Percentiles rank a stretch among this genome's conserved stretches.
These are phyloP conservation scores for Bucorvus abyssinicus DNA, from an alignment of 2,797 vertebrate genomes.

Conservation along the genomic window DNA sequence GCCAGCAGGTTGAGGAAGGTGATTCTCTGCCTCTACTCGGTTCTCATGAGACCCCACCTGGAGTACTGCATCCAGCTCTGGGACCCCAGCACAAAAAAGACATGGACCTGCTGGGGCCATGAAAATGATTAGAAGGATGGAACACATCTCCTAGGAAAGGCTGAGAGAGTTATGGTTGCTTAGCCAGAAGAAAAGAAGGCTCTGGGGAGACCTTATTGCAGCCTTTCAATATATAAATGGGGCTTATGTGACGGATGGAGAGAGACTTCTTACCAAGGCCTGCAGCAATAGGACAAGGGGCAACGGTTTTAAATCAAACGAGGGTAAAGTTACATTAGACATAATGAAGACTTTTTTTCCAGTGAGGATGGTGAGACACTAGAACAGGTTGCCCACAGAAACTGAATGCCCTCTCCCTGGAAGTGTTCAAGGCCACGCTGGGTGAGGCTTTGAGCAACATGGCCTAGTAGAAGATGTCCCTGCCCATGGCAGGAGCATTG, in stretches of 20 bases:
- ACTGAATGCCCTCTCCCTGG: background rate
- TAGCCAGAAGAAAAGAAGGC: background rate
- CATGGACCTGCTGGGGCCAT: background rate
- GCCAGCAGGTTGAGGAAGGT: background rate
- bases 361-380: background rate
- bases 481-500: accelerated
- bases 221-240: background rate
- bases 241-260: background rate
- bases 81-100: background rate
- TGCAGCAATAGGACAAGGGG: background rate
- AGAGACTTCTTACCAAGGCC: background rate
- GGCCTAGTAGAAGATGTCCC: background rate
- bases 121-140: background rate
- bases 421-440: background rate
- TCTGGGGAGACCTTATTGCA: background rate
- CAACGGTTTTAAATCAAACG: background rate
- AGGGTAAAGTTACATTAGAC: background rate
- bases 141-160: background rate
- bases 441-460: background rate
- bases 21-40: background rate
- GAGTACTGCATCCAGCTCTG: background rate
- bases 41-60: background rate
- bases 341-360: background rate
- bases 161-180: background rate
- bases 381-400: background rate